A percentile compares a stretch with the other conserved stretches of the same genome.
Conservation (phyloP, 2,113 vertebrate species). For the Sorex araneus region DNA sequence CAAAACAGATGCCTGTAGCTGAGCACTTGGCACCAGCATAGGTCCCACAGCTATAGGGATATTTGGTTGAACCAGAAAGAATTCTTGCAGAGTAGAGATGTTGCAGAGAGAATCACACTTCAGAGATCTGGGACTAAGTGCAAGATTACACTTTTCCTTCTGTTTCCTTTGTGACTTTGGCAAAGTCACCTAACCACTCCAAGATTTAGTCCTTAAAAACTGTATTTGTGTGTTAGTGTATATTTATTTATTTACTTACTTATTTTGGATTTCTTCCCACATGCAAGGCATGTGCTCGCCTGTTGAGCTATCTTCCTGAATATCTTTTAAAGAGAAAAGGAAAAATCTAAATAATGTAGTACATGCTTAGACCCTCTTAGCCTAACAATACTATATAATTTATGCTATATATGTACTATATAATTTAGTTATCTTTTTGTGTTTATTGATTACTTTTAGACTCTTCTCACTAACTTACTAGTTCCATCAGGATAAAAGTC, state of each 20-base stretch:
- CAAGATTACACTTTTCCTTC: neutral
- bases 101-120: neutral
- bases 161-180: neutral
- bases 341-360: neutral
- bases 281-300: too few species aligned
- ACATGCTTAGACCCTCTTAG: too few species aligned
- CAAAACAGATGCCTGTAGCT: neutral
- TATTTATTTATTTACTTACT: too few species aligned
- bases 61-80: neutral
- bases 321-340: conserved; percentile 23
- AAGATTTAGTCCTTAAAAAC: neutral
- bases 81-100: neutral
- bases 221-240: too few species aligned
- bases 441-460: neutral
- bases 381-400: too few species aligned
- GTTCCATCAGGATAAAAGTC: neutral
- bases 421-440: conserved; percentile 1
- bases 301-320: too few species aligned
- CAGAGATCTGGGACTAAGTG: neutral
- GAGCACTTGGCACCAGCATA: conserved; percentile 25
- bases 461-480: conserved; percentile 45
- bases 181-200: neutral
- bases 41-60: neutral
- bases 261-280: too few species aligned
- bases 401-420: neutral